Evolutionary conservation across 2,888 invertebrate genomes (phyloP).

Genomic region (Spisula solida): DNA sequence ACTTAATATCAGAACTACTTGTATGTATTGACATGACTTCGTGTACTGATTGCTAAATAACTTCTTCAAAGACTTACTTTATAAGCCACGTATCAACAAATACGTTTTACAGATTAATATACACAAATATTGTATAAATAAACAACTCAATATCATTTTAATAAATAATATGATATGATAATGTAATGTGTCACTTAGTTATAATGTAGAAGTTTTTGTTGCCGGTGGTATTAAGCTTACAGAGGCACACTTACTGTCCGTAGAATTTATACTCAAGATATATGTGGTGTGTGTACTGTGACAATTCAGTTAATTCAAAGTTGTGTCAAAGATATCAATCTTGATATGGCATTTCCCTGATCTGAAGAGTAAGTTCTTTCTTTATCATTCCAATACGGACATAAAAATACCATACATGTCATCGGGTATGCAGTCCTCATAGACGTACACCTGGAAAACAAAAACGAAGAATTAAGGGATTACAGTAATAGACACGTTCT

Average conservation of each 20-base stretch:
- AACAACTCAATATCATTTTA: too few species aligned
- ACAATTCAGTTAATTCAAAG: not conserved
- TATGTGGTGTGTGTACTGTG: not conserved
- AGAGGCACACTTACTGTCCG: not conserved
- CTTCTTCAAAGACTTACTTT: too few species aligned
- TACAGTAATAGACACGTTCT: too few species aligned
- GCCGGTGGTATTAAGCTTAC: not conserved
- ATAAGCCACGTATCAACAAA: too few species aligned
- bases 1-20: too few species aligned
- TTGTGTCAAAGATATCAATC: not conserved
- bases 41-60: too few species aligned
- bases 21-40: too few species aligned
- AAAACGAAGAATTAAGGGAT: too few species aligned
- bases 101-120: too few species aligned
- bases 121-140: too few species aligned
- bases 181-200: not conserved
- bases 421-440: slow-evolving; percentile 68
- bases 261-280: not conserved
- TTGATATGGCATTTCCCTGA: slow-evolving; percentile 45
- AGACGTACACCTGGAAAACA: slow-evolving; percentile 63
- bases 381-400: slow-evolving; percentile 63
- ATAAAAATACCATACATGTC: slow-evolving; percentile 69
- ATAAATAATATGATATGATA: not conserved
- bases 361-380: not conserved
- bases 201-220: not conserved